Evolutionary conservation across 2,888 invertebrate species (phyloP), one percentile per base, ranked within the genome.

Genomic region (Drosophila aldrichi): DNA sequence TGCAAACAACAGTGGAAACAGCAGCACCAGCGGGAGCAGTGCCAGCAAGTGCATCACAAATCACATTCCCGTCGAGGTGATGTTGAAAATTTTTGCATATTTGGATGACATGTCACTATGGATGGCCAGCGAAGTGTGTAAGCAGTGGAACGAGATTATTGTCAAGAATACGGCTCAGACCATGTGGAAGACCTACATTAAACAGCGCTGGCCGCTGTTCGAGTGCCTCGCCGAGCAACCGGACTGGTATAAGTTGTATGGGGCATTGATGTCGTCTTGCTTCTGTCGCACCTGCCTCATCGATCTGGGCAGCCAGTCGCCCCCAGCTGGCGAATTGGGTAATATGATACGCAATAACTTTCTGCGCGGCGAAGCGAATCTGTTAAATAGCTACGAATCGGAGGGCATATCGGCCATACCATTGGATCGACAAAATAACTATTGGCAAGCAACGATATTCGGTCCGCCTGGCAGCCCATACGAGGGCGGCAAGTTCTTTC

Each of bases 401-500:
- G 93, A 93, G 65, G 93, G 93, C 36, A 93, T 93, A 52, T 92
- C 93, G 70, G 93, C 93, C 14, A 90, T 93, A 65, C 93, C 93
- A 6, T 66, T 93, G 54, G 93, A 93, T 70, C 90, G 91, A 16
- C 92, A 93, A 49, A 92, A 92, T 40, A 92, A 92, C 34, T 97
- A 98, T 93, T 98, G 98, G 98, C 97, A 98, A 93, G 98, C 98
- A 2, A 96, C 96, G 61, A 97, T 98, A 86, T 95, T 96, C 29
- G 98, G 98, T 0, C 98, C 98, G 10, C 95, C 96, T 36, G 97
- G 97, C 38, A 98, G 97, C 91, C 98, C 98, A 0, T 98, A 98
- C 91, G 98, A 98, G 92, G 98, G 98, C 18, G 98, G 98, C 9
- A 94, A 97, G 66, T 98, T 98, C 93, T 97, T 96, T 91, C 94